Percentiles rank a stretch among this genome's conserved stretches.
These are phyloP conservation scores for Piaya cayana DNA, from an alignment of 2,113 vertebrate species.

Conservation along the genomic window DNA sequence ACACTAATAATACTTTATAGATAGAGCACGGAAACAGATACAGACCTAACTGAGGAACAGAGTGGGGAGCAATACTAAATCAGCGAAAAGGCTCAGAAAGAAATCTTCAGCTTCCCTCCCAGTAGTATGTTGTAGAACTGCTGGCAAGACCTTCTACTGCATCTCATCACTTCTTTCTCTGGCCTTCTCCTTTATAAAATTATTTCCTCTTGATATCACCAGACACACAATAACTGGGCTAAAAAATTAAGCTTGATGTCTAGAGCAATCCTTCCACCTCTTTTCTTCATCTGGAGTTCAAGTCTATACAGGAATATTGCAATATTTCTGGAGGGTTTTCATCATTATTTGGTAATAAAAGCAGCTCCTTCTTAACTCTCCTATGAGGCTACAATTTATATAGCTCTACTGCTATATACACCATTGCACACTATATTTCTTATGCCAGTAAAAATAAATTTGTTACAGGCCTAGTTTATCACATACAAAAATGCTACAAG, in stretches of 20 bases:
- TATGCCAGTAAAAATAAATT: not conserved
- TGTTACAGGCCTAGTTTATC: not conserved
- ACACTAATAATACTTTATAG: not conserved
- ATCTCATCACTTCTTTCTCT: not conserved
- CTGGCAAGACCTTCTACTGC: not conserved
- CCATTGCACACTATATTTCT: not conserved
- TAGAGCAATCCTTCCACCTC: not conserved
- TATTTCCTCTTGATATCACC: constrained; percentile 33
- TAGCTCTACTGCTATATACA: not conserved
- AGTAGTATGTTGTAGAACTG: not conserved
- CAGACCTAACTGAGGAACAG: not conserved
- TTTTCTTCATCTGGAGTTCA: not conserved
- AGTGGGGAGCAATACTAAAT: not conserved
- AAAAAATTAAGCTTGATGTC: not conserved
- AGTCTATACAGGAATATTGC: not conserved
- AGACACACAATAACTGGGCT: not conserved
- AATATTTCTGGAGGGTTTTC: not conserved
- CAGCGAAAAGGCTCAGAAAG: not conserved
- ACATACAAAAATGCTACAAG: not conserved
- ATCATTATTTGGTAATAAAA: not conserved
- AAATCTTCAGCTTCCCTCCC: not conserved
- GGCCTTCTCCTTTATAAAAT: not conserved
- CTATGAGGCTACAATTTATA: not conserved
- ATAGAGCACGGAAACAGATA: not conserved
- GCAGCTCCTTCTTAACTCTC: not conserved